phyloP scores from a whole-genome alignment of 1,140 invertebrate genomes.

The Drosophila kikkawai region DNA sequence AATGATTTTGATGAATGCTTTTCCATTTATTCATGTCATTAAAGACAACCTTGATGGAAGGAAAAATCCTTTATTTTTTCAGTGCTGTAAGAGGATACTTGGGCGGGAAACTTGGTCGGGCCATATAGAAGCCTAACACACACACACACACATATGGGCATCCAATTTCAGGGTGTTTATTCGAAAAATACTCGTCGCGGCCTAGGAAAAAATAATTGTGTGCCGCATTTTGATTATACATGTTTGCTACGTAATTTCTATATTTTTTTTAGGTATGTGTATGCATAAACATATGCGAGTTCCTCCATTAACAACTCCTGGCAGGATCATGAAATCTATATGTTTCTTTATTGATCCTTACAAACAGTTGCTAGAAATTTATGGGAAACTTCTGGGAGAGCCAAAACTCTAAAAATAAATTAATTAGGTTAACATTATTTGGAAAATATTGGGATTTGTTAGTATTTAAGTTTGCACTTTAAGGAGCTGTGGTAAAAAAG shows the following conservation, averaged over 20 bases:
- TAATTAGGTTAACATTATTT: neutral
- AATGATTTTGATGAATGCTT: constrained; percentile 5
- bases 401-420: neutral
- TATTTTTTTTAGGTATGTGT: constrained; percentile 62
- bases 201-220: constrained; percentile 36
- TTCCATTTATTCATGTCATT: constrained; percentile 14
- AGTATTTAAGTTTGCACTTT: neutral
- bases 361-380: neutral
- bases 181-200: constrained; percentile 9
- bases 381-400: neutral
- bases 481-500: neutral
- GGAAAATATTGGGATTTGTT: neutral
- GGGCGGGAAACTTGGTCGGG: constrained; percentile 1
- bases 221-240: constrained; percentile 39
- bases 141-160: constrained; percentile 4
- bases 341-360: neutral
- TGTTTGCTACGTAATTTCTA: constrained; percentile 23
- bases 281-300: neutral
- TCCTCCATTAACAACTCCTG: neutral
- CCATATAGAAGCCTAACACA: neutral
- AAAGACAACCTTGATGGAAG: neutral
- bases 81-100: constrained; percentile 14
- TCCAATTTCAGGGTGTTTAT: constrained; percentile 27
- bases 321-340: neutral
- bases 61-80: neutral